Conservation (phyloP, 2,113 vertebrate species). For the Jaculus jaculus region DNA sequence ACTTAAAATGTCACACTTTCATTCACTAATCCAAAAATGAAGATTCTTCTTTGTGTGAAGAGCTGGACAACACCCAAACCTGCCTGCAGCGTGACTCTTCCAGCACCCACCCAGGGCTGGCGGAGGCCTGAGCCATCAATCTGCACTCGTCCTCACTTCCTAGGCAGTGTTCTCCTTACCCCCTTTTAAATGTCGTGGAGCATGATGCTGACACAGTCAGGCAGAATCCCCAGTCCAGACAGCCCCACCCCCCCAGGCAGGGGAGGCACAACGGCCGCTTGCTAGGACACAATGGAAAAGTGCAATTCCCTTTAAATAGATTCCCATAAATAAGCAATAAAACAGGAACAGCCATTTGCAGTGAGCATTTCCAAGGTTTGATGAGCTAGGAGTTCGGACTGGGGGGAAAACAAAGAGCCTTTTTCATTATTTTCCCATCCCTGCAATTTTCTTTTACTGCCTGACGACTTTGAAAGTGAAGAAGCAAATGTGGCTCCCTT, state of each 20-base stretch:
- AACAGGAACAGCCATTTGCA: conserved; percentile 74
- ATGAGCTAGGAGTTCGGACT: conserved; percentile 77
- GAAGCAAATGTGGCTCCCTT: conserved; percentile 45
- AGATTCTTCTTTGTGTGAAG: not conserved
- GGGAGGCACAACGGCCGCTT: conserved; percentile 42
- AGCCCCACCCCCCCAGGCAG: conserved; percentile 59
- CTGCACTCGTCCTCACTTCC: not conserved
- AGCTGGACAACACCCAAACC: not conserved
- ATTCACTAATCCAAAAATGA: not conserved
- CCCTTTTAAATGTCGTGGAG: conserved; percentile 43
- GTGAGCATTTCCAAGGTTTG: conserved; percentile 73
- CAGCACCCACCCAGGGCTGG: not conserved
- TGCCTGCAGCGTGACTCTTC: not conserved
- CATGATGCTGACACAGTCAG: conserved; percentile 65
- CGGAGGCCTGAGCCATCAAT: not conserved
- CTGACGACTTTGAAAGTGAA: conserved; percentile 60
- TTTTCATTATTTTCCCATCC: conserved; percentile 78
- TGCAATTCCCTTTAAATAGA: conserved; percentile 79
- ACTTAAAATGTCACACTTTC: not conserved
- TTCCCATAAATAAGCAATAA: conserved; percentile 80
- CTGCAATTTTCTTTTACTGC: conserved; percentile 80
- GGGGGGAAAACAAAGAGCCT: conserved; percentile 71
- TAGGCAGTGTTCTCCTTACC: conserved; percentile 37
- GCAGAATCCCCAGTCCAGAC: conserved; percentile 72
- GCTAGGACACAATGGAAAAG: conserved; percentile 66